Evolutionary conservation across 92 coral and sea anemone species (phyloP), one percentile per base, ranked within the genome.

Genomic region (Epizoanthus ramosus): DNA sequence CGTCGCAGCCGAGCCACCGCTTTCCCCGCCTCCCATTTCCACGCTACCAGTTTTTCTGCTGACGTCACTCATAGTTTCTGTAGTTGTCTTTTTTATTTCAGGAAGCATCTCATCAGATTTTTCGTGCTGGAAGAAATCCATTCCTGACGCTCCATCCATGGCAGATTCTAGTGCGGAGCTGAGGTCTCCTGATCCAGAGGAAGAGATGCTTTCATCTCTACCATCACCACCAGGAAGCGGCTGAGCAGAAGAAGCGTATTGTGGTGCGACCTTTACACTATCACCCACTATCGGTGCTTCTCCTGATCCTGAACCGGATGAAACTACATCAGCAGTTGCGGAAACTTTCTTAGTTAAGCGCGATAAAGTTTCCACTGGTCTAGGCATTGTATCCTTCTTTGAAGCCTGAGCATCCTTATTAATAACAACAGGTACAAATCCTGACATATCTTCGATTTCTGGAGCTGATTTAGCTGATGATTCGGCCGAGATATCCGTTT

Each of bases 111-210:
- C 91, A 3, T 83, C 77, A 18, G 76, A 87, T 37, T 93, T 89
- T 35, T 87, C 88, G 16, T 72, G 65, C 21, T 85, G 83, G 19
- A 88, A 80, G 22, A 85, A 83, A 45, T 85, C 91, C 28, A 90
- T 90, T 19, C 90, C 87, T 12, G 88, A 64, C 13, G 79, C 76
- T 75, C 74, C 81, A 6, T 86, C 87, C 64, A 84, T 23, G n/a
- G 81, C 54, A 61, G 87, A 77, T 22, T 77, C 82, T 21, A 61
- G 60, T 0, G 71, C 39, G 22, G 82, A 61, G 39, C 82, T 77
- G 41, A 77, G 82, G 31, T 77, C 82, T 45, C 95, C 95, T n/a
- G 98, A 93, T 12, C 97, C 97, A 67, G 97, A 91, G 31, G 92
- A 70, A 0, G 93, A 90, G 25, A 91, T 88, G 16, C 53, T 83